A percentile compares a stretch with the other conserved stretches of the same genome.
Evolutionary conservation across 2,797 vertebrate species (phyloP).

Genomic region (Sebastes jordani): DNA sequence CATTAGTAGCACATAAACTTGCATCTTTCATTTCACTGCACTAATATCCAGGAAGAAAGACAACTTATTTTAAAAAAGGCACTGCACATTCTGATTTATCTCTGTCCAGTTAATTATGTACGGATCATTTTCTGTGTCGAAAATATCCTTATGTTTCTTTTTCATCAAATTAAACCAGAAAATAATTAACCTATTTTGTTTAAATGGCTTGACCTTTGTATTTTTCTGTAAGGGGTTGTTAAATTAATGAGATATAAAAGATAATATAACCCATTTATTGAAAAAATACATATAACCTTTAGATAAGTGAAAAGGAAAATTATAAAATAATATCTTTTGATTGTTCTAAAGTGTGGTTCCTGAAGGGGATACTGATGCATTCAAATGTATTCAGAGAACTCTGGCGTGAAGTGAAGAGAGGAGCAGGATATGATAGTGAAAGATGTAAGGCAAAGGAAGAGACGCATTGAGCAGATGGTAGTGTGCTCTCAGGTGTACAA

Average conservation of each 20-base stretch:
- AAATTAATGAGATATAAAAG: neutral
- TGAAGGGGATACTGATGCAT: slow-evolving; percentile 11
- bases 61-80: neutral
- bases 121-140: neutral
- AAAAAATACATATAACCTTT: neutral
- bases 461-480: slow-evolving; percentile 62
- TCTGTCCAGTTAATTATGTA: neutral
- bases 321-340: neutral
- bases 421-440: slow-evolving; percentile 14
- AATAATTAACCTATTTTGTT: neutral
- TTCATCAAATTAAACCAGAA: neutral
- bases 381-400: slow-evolving; percentile 26
- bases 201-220: neutral
- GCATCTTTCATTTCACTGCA: neutral
- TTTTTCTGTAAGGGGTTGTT: neutral
- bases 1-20: neutral
- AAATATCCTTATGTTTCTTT: neutral
- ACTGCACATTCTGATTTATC: neutral
- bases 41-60: neutral
- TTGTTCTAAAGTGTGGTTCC: neutral
- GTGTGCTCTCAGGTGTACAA: slow-evolving; percentile 67
- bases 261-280: neutral
- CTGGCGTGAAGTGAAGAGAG: neutral
- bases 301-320: too few species aligned
- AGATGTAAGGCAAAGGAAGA: slow-evolving; percentile 46